phyloP scores from a whole-genome alignment of 1,140 invertebrate genomes.

The Macrostomum lignano region DNA sequence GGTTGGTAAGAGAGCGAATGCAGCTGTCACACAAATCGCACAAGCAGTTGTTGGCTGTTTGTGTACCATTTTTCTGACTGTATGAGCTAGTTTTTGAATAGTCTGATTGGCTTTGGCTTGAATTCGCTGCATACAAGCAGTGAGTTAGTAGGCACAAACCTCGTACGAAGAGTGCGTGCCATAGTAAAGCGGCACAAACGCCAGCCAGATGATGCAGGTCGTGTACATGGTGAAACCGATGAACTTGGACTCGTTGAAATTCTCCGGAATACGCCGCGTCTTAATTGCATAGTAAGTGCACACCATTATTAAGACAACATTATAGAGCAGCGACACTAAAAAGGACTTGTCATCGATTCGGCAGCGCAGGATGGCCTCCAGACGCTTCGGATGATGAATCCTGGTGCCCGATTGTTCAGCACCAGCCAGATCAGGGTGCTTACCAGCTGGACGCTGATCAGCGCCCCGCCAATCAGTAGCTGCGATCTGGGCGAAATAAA shows the following conservation, averaged over 20 bases:
- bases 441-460: slow-evolving; percentile 12
- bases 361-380: slow-evolving; percentile 60
- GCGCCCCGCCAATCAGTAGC: slow-evolving; percentile 7
- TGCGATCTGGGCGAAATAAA: slow-evolving; percentile 11
- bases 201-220: slow-evolving; percentile 59
- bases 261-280: slow-evolving; percentile 56
- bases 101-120: no score
- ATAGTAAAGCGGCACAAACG: slow-evolving; percentile 56
- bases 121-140: no score
- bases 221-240: slow-evolving; percentile 77
- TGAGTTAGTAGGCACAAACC: no score
- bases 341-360: slow-evolving; percentile 39
- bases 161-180: no score
- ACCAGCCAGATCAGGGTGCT: slow-evolving; percentile 59
- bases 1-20: no score
- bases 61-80: no score
- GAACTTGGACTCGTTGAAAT: slow-evolving; percentile 59
- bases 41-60: no score
- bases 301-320: slow-evolving; percentile 37
- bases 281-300: slow-evolving; percentile 42
- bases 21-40: no score
- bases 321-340: slow-evolving; percentile 32
- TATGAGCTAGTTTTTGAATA: no score
- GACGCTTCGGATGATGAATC: slow-evolving; percentile 54
- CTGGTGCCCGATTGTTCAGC: slow-evolving; percentile 49